Evolutionary conservation across 2,888 invertebrate genomes (phyloP).

Genomic region (Nebria brevicollis): DNA sequence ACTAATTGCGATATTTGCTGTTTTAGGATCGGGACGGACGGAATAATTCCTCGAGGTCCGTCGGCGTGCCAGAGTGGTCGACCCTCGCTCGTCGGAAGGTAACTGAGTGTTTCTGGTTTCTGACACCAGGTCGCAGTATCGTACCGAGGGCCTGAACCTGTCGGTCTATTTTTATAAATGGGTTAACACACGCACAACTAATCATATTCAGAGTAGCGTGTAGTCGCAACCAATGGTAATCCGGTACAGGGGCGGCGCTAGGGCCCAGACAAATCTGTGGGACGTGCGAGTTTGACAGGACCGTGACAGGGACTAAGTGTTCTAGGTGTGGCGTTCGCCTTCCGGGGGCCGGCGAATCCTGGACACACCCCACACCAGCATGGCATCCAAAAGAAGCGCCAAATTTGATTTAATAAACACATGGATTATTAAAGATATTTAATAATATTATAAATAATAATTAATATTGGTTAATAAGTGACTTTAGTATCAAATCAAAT

Average conservation of each 20-base stretch:
- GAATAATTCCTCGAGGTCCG: conserved; percentile 3
- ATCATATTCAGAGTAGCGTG: conserved; percentile 59
- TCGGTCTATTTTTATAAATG: conserved; percentile 46
- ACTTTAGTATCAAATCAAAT: too few relatives aligned
- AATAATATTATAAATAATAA: neutral
- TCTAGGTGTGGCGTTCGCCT: conserved; percentile 62
- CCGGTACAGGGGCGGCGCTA: conserved; percentile 61
- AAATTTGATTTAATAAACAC: conserved; percentile 56
- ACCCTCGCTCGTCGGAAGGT: neutral
- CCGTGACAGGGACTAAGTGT: conserved; percentile 63
- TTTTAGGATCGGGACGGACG: neutral
- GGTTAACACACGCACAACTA: conserved; percentile 52
- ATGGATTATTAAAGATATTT: conserved; percentile 14
- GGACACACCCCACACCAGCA: conserved; percentile 59
- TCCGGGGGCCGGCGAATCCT: conserved; percentile 55
- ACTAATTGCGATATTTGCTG: neutral
- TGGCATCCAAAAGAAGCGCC: conserved; percentile 61
- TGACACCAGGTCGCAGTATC: conserved; percentile 56
- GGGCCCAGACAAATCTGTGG: conserved; percentile 61
- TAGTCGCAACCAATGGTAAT: conserved; percentile 59
- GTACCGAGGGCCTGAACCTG: conserved; percentile 54
- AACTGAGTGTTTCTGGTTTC: conserved; percentile 56
- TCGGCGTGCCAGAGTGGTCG: neutral
- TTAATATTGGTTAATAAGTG: neutral
- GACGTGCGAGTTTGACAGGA: conserved; percentile 62